These are phyloP conservation scores for Reinhardtius hippoglossoides DNA, from an alignment of 2,113 vertebrate species.

Conservation along the genomic window DNA sequence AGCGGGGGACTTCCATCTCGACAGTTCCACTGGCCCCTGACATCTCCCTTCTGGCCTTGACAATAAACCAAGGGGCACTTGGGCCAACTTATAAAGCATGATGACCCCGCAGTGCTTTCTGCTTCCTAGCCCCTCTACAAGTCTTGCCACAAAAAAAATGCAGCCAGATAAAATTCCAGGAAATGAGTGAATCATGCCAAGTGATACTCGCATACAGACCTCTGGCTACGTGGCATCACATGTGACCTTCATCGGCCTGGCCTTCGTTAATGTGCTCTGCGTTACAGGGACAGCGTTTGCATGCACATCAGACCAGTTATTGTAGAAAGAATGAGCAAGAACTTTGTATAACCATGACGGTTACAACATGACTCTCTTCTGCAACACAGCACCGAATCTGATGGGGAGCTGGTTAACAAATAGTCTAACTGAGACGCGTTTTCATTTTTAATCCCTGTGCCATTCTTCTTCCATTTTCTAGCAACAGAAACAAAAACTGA, in stretches of 20 bases:
- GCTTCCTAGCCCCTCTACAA: neutral
- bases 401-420: too few relatives aligned
- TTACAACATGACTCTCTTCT: neutral
- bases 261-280: too few relatives aligned
- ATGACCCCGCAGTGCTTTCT: constrained; percentile 31
- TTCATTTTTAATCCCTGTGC: too few relatives aligned
- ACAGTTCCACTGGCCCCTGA: constrained; percentile 55
- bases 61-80: constrained; percentile 51
- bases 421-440: too few relatives aligned
- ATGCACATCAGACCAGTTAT: neutral
- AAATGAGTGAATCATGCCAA: neutral
- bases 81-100: constrained; percentile 42
- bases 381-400: neutral
- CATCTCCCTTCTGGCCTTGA: constrained; percentile 57
- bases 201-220: constrained; percentile 7
- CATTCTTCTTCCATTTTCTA: too few relatives aligned
- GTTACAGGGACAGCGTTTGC: neutral
- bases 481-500: too few relatives aligned
- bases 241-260: neutral
- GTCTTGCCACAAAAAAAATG: constrained; percentile 14
- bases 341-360: neutral
- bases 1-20: constrained; percentile 62
- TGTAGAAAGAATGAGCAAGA: neutral
- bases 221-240: constrained; percentile 2
- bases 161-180: constrained; percentile 5